A percentile compares a stretch with the other conserved stretches of the same genome.
Conservation (phyloP, 2,888 invertebrate genomes). For the Parasteatoda lunata region DNA sequence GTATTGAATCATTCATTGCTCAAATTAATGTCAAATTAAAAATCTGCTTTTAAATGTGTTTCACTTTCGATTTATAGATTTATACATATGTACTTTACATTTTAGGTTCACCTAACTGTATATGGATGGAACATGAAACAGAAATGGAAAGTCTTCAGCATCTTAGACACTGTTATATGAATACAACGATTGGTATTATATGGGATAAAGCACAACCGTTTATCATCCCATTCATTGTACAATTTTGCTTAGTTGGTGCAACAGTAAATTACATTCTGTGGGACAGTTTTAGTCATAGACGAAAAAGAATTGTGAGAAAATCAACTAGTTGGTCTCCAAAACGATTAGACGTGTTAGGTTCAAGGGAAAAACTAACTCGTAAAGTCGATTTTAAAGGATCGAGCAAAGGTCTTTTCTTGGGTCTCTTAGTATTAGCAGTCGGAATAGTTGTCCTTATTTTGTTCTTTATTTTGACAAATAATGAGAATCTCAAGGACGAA, state of each 20-base stretch:
- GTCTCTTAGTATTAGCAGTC: constrained; percentile 77
- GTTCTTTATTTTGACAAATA: constrained; percentile 67
- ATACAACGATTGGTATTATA: constrained; percentile 77
- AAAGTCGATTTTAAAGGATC: constrained; percentile 77
- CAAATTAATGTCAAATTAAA: no score
- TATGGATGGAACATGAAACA: constrained; percentile 53
- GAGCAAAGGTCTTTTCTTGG: constrained; percentile 77
- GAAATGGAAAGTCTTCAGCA: constrained; percentile 74
- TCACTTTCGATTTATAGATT: no score
- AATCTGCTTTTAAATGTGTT: no score
- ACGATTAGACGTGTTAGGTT: neutral
- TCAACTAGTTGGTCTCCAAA: constrained; percentile 34
- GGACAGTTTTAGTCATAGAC: constrained; percentile 23
- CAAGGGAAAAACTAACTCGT: neutral
- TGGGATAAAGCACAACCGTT: constrained; percentile 78
- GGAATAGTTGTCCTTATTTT: constrained; percentile 69
- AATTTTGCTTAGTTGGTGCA: constrained; percentile 77
- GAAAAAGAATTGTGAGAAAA: constrained; percentile 4
- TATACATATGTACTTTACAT: neutral
- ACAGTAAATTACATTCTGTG: constrained; percentile 78
- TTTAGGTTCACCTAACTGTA: constrained; percentile 58
- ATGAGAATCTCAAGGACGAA: constrained; percentile 58
- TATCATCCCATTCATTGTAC: constrained; percentile 78
- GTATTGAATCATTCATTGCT: no score
- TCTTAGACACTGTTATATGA: constrained; percentile 77